Conservation (phyloP, 2,888 invertebrate species). For the Limnephilus rhombicus region DNA sequence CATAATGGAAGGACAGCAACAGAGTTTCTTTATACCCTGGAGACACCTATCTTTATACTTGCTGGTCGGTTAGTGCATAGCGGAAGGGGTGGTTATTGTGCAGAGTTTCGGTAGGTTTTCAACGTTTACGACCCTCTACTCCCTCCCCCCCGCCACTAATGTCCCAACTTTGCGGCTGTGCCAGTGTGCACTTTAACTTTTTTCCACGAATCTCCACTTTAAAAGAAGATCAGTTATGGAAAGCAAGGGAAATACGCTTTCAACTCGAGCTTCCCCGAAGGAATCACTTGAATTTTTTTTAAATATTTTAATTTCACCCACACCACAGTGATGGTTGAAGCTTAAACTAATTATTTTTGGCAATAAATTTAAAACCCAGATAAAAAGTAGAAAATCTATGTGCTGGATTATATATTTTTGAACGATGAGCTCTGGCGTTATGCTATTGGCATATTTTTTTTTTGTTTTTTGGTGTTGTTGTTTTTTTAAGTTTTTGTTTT, state of each 20-base stretch:
- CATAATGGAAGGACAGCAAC: background rate
- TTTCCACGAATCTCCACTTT: background rate
- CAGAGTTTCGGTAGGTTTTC: background rate
- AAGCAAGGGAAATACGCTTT: background rate
- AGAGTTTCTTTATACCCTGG: background rate
- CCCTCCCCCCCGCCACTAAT: background rate
- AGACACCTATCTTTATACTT: background rate
- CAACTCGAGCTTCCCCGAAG: background rate
- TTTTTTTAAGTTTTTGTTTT: no score
- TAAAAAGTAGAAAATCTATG: no score
- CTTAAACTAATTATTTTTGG: background rate
- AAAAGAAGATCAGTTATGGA: background rate
- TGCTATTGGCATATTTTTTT: no score
- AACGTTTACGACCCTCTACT: background rate
- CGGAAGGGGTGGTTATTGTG: background rate
- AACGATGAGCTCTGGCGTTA: no score
- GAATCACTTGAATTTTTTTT: background rate
- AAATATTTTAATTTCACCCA: background rate
- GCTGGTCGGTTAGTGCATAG: background rate
- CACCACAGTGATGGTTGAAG: background rate
- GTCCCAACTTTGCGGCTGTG: background rate
- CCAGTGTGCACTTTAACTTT: background rate
- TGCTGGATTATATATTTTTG: no score
- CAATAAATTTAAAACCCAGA: no score
- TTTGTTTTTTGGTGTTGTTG: no score